phyloP scores from a whole-genome alignment of 2,113 vertebrate genomes.

The Lasiurus borealis region DNA sequence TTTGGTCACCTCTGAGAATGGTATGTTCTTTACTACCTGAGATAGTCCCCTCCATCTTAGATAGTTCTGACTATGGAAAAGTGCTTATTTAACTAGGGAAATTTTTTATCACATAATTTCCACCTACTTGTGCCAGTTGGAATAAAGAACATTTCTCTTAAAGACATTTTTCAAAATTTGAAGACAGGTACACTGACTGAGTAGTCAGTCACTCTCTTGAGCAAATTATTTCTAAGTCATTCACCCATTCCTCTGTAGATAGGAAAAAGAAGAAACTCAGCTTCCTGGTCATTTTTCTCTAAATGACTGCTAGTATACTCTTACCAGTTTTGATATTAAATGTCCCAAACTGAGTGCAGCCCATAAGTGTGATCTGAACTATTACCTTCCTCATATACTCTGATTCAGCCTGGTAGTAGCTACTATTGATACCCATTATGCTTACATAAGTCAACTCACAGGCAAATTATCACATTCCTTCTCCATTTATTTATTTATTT shows the following conservation, averaged over 20 bases:
- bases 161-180: constrained; percentile 26
- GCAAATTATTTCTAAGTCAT: background rate
- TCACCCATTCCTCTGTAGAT: background rate
- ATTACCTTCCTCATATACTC: background rate
- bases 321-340: background rate
- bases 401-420: background rate
- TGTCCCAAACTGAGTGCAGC: background rate
- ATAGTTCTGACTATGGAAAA: background rate
- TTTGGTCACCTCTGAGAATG: background rate
- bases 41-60: background rate
- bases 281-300: background rate
- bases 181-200: background rate
- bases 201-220: background rate
- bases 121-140: background rate
- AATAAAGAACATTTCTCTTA: background rate
- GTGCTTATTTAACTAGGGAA: background rate
- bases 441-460: background rate
- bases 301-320: background rate
- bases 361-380: background rate
- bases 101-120: background rate
- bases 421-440: background rate
- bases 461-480: background rate
- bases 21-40: background rate
- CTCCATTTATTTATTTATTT: no score
- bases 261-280: background rate